Conservation (phyloP, 2,888 invertebrate genomes). For the Platycheirus albimanus region DNA sequence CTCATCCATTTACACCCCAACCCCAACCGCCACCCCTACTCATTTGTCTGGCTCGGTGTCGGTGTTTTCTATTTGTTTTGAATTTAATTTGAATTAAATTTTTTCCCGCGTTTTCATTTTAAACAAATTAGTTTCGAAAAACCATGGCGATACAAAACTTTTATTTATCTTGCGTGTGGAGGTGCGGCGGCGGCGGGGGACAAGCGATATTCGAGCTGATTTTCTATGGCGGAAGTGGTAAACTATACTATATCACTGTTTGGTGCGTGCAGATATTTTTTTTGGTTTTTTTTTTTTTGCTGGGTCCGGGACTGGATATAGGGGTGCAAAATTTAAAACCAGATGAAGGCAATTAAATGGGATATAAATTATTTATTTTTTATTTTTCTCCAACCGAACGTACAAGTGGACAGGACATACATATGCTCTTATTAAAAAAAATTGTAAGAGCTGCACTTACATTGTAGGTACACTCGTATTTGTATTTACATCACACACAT, state of each 20-base stretch:
- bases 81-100: slow-evolving; percentile 12
- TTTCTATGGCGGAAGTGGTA: background rate
- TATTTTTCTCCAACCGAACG: slow-evolving; percentile 15
- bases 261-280: background rate
- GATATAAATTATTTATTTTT: slow-evolving; percentile 38
- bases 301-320: too few species aligned
- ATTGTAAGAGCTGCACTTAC: background rate
- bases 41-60: background rate
- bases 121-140: background rate
- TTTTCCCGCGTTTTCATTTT: background rate
- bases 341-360: slow-evolving; percentile 63
- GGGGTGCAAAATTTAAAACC: slow-evolving; percentile 35
- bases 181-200: too few species aligned
- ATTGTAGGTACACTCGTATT: slow-evolving; percentile 18
- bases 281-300: too few species aligned
- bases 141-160: background rate
- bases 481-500: too few species aligned
- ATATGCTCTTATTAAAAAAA: too few species aligned
- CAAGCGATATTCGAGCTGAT: background rate
- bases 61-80: slow-evolving; percentile 10
- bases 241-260: background rate
- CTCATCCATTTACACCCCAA: too few species aligned
- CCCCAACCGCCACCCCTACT: too few species aligned
- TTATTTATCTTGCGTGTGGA: slow-evolving; percentile 4
- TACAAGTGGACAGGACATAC: slow-evolving; percentile 1